phyloP scores from a whole-genome alignment of 1,140 invertebrate genomes.

The Lepidurus arcticus region DNA sequence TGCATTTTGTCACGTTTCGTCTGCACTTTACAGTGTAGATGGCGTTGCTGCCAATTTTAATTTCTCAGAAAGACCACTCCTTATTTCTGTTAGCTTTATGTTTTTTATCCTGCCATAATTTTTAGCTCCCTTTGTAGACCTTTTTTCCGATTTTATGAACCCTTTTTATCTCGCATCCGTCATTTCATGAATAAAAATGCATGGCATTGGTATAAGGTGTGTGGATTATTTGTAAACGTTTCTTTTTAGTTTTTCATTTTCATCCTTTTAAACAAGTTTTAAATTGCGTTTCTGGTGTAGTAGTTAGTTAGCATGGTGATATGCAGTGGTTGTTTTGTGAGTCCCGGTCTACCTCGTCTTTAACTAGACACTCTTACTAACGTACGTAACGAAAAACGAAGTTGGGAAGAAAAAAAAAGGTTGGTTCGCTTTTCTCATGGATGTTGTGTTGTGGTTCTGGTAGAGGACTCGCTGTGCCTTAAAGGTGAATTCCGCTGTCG shows the following conservation, averaged over 20 bases:
- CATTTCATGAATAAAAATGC: constrained; percentile 10
- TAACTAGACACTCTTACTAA: constrained; percentile 8
- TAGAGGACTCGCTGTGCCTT: constrained; percentile 17
- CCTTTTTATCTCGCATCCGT: neutral
- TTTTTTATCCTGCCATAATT: neutral
- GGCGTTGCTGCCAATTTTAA: neutral
- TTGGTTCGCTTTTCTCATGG: constrained; percentile 24
- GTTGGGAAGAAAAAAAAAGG: neutral
- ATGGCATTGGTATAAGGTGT: constrained; percentile 19
- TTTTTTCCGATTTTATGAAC: neutral
- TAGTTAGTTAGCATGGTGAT: neutral
- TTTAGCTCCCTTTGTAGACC: neutral
- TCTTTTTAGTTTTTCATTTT: constrained; percentile 13
- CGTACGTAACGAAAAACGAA: neutral
- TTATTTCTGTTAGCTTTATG: neutral
- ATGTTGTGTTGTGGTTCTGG: constrained; percentile 21
- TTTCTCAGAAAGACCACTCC: neutral
- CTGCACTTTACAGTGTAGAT: neutral
- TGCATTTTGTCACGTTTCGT: neutral
- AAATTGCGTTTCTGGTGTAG: neutral
- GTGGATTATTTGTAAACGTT: neutral
- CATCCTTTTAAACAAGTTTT: neutral
- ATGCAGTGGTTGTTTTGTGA: neutral
- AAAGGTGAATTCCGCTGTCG: constrained; percentile 52
- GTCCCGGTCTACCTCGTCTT: neutral